Base-by-base conservation (phyloP, 2,888 invertebrate species). In the Bugulina stolonifera region DNA sequence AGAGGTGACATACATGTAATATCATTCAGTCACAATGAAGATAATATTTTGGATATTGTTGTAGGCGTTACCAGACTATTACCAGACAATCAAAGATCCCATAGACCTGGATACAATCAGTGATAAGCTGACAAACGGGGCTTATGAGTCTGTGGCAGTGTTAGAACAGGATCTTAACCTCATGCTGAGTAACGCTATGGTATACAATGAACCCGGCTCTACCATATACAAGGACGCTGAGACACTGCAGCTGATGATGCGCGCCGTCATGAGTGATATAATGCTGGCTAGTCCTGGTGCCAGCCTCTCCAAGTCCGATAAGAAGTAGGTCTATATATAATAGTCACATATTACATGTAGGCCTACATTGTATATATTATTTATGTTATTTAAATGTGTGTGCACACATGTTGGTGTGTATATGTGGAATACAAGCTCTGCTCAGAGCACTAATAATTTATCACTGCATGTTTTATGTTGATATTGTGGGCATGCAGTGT, bases 151-250 rank as follows among this genome's bases (percentile, higher is more conserved):
- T 75, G 83, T 98, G 52, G 86, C 87, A 69, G 94, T 95, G 72
- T 87, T 99, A 87, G 96, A 96, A 83, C 90, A 90, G 75, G 98
- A 99, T 87, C 85, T 99, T 54, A 84, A 91, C 76, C 87, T 93
- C 72, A 93, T 99, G 92, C 92, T 93, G 69, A 90, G 91, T 76
- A 99, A 99, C 85, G 98, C 98, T 0, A 96, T 95, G 82, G 87
- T 90, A 25, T 99, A 95, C 81, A 98, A 98, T 83, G 97, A 97
- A 81, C 94, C 98, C 0, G 94, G 94, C 1, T 96, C 96, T 22
- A 91, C 91, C 82, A 96, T 98, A 78, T 97, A 95, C 82, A 95
- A 94, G 86, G 94, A 96, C 85, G 95, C 97, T 0, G 93, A 93
- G 81, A 87, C 90, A 32, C 85, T 98, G 72, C 92, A 93, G 81